Base-by-base conservation (phyloP, 2,797 vertebrate species). In the Phoeniculus purpureus region DNA sequence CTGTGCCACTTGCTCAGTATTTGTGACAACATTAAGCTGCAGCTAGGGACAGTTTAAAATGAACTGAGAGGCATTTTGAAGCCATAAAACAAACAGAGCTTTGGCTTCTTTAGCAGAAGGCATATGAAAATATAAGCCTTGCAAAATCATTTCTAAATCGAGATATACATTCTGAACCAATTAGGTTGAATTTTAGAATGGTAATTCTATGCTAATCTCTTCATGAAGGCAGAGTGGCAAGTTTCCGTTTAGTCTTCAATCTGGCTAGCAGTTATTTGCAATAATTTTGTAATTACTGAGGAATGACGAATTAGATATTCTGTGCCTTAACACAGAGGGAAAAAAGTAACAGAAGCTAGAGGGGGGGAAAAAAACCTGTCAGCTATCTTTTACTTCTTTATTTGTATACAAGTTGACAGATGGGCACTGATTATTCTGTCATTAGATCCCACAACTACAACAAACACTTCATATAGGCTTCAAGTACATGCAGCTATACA, bases 391-490 rank as follows among this genome's bases (percentile, higher is more conserved):
- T 73, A 40, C 48, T 68, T 68, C 72, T 80, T 77, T 93, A 51
- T 90, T 82, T 95, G 94, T 51, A 89, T 51, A 87, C 81, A 81
- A 73, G 17, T 7, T 91, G 95, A 74, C 67, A 82, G 78, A 89
- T 93, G 86, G 86, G 22, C 71, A 90, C 58, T 86, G 72, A 70
- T 89, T 89, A 68, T 88, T 73, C 83, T 77, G 77, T 65, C 92
- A 96, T 90, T 85, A 90, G 85, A 87, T 91, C 55, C 72, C 62
- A 65, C 81, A 94, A 71, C 78, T 71, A 79, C 80, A 87, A 93
- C 90, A 79, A 84, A 50, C 52, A 70, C 64, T 77, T 26, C 3
- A 31, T 32, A 60, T 6, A 95, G 71, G 75, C 60, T 91, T 86
- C 27, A 50, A 71, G 74, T 75, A 87, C 50, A 79, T 15, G n/a